These are phyloP conservation scores for human (Homo sapiens) DNA, from an alignment of 2,113 vertebrate species.

Conservation along the genomic window GRCh38 chr4:20753001-20753500, in stretches of 20 bases:
- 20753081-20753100: not conserved
- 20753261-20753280: not conserved
- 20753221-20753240: not conserved
- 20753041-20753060: not conserved
- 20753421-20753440: not conserved
- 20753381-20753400: not conserved
- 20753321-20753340: not conserved
- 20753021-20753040: not conserved
- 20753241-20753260: not conserved
- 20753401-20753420: not conserved
- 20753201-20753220: not conserved
- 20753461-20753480: not conserved
- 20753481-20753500: not conserved
- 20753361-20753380: not conserved
- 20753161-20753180: not conserved
- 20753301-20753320: not conserved
- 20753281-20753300: not conserved
- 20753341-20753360: not conserved
- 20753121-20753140: not conserved
- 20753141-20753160: not conserved
- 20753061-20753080: not conserved
- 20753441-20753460: not conserved
- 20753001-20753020: not conserved
- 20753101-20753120: not conserved
- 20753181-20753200: not conserved